These are phyloP conservation scores for Anser brachyrhynchus DNA, from an alignment of 2,113 vertebrate genomes.

Conservation along the genomic window DNA sequence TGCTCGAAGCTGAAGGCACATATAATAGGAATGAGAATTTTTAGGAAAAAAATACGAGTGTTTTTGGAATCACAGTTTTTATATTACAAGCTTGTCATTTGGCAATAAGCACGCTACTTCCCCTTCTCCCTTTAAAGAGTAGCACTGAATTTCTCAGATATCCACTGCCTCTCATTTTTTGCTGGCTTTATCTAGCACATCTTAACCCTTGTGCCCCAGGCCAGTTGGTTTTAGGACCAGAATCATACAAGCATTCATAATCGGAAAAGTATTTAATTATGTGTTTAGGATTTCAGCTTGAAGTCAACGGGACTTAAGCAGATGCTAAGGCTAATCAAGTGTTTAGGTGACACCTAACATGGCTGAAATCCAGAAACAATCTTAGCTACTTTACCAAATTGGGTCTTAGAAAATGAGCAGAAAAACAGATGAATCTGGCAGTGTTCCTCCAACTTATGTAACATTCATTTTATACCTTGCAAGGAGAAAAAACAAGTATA, in stretches of 20 bases:
- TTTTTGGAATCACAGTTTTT: not conserved
- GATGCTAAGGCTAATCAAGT: not conserved
- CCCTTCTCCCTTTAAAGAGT: not conserved
- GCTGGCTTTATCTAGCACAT: not conserved
- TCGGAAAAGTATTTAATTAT: not conserved
- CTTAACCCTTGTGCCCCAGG: not conserved
- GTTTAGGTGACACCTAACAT: not conserved
- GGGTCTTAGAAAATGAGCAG: not conserved
- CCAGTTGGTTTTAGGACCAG: not conserved
- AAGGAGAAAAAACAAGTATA: not conserved
- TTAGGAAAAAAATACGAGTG: not conserved
- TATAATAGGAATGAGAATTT: not conserved
- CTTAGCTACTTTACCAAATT: not conserved
- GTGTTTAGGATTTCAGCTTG: not conserved
- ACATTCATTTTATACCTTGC: not conserved
- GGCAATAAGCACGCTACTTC: not conserved
- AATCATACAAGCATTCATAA: not conserved
- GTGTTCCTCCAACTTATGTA: not conserved
- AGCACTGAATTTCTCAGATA: not conserved
- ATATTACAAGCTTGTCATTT: not conserved
- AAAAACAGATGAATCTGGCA: not conserved
- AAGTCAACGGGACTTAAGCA: not conserved
- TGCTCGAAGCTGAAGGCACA: not conserved
- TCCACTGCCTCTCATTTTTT: not conserved
- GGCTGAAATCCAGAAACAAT: not conserved